Evolutionary conservation across 1,140 invertebrate genomes (phyloP), one percentile per base, ranked within the genome.

Genomic region (Monochamus saltuarius): DNA sequence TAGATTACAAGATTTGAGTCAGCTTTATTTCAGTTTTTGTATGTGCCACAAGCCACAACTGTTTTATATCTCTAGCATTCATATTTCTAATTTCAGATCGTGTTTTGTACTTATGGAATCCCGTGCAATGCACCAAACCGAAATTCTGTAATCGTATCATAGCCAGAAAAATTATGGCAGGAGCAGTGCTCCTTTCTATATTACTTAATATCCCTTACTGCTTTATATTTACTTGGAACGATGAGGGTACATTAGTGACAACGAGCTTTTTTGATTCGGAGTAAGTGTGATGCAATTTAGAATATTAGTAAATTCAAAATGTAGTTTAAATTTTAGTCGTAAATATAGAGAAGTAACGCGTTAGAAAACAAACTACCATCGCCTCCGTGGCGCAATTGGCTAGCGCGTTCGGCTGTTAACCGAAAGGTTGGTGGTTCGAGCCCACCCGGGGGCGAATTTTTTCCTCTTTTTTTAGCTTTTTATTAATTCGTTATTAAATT

Each of bases 401-500:
- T 88, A 88, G 87, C 87, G 88, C 89, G 88, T 90, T 89, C 87
- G 88, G 88, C 88, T 90, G 88, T 90, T 89, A 90, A 90, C 88
- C 89, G 87, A 89, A 89, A 89, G 87, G 87, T 88, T 88, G 87
- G 86, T 88, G 86, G 87, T 89, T 89, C 87, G 84, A 89, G 84
- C 83, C 87, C 87, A 89, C 87, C 87, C 86, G 85, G 87, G 86
- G 86, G 87, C 88, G 87, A 7, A 63, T 49, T 45, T 59, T 73
- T 74, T 73, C 70, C 13, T 59, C 11, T 49, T 53, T n/a, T 1
- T 56, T 45, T 34, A n/a, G n/a, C 19, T 37, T 61, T 54, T n/a
- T n/a, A n/a, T n/a, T n/a, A n/a, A n/a, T n/a, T n/a, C n/a, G n/a
- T n/a, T n/a, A n/a, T n/a, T n/a, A n/a, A n/a, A n/a, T n/a, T n/a